Base-by-base conservation (phyloP, 1,140 invertebrate genomes). In the Metopolophium dirhodum region DNA sequence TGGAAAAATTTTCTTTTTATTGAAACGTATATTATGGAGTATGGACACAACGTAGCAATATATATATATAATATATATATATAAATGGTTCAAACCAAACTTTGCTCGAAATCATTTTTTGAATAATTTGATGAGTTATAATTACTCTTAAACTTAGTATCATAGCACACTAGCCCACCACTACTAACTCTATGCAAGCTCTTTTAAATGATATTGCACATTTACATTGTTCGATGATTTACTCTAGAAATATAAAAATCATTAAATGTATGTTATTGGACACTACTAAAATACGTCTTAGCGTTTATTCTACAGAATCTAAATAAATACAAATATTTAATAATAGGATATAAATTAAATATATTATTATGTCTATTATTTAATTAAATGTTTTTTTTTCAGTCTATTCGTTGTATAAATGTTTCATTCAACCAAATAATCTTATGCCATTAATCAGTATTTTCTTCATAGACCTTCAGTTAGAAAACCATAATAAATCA, bases 391-490 rank as follows among this genome's bases (percentile, higher is more conserved):
- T 77, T 77, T n/a, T 61, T n/a, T 61, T 68, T 68, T n/a, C 57
- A 61, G 57, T 61, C 61, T n/a, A 77, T 77, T 77, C 11, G 14
- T 77, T 77, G 14, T 77, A 77, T 77, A 77, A 77, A 77, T 77
- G n/a, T 77, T 77, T 77, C n/a, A 77, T n/a, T 35, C 14, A 23
- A n/a, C 11, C 30, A n/a, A 35, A n/a, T 77, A 61, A n/a, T 77
- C 7, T 18, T n/a, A 77, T 77, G 14, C 61, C 30, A 77, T n/a
- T n/a, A n/a, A 77, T 77, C 61, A 77, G n/a, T 77, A 77, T 18
- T n/a, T 77, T n/a, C n/a, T n/a, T 77, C n/a, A 77, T 77, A 77
- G 61, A 77, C 61, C 61, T 77, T 77, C 61, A n/a, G 30, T 77
- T 77, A 77, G 61, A 77, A 77, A 77, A 35, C 61, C n/a, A 2